Evolutionary conservation across 1,140 invertebrate species (phyloP), one percentile per base, ranked within the genome.

Genomic region (Hypothenemus hampei): DNA sequence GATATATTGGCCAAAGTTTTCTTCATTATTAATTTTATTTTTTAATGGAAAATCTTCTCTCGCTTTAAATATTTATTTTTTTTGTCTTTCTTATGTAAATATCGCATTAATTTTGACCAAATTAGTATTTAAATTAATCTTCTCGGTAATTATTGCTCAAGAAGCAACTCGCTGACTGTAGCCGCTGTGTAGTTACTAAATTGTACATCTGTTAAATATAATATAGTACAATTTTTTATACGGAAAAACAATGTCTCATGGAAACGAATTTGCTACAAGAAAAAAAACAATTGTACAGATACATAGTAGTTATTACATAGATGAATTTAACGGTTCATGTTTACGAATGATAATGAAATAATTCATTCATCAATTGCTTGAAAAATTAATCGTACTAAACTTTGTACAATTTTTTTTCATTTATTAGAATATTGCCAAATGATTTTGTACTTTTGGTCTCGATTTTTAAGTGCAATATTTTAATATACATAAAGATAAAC

Each of bases 201-300:
- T 58, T 53, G 58, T 57, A 64, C 64, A 62, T 68, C 64, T 59
- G 62, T 62, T 65, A 59, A 11, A 41, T 15, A 44, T 62, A 59
- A 47, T 57, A 64, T 67, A 69, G 67, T 69, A 69, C 67, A 69
- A 69, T 64, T 69, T 67, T 69, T 67, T 45, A 45, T 45, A 45
- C 43, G 8, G 65, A 63, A 67, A 59, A 65, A 51, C 37, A 49
- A 49, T 29, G 44, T 58, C 52, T 51, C 49, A 47, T 61, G 22
- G 44, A 62, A 52, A 50, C 41, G 23, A 61, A 61, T 46, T 57
- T 54, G 45, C 47, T 51, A 60, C 44, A 19, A 49, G 39, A n/a
- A n/a, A n/a, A n/a, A n/a, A n/a, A n/a, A n/a, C n/a, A n/a, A n/a
- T n/a, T 52, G 39, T 54, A 57, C 61, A 62, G 61, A 59, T n/a